Conservation (phyloP, 2,113 vertebrate species). For the Phalacrocorax pelagicus region DNA sequence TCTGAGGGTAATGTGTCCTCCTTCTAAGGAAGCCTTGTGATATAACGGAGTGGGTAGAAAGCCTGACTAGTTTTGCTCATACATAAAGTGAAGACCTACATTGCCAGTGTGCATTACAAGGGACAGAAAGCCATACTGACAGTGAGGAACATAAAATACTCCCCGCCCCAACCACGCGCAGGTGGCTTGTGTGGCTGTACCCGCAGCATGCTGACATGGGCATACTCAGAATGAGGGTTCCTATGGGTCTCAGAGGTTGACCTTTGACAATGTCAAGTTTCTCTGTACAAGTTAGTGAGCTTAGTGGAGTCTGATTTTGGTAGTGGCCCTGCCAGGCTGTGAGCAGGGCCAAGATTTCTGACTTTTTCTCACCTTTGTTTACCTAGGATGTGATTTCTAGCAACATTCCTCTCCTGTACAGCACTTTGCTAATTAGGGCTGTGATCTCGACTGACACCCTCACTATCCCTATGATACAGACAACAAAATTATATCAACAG, state of each 20-base stretch:
- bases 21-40: neutral
- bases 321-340: neutral
- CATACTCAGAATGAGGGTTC: neutral
- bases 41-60: neutral
- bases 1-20: neutral
- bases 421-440: fast-evolving
- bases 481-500: neutral
- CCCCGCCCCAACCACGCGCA: fast-evolving
- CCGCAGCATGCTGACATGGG: fast-evolving
- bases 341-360: neutral
- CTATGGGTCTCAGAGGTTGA: neutral
- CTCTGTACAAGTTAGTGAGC: neutral
- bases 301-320: neutral
- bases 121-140: neutral
- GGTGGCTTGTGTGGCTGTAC: neutral
- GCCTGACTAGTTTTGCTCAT: neutral
- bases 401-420: neutral
- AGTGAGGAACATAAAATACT: neutral
- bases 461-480: neutral
- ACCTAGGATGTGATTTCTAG: neutral
- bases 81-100: neutral
- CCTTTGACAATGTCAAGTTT: neutral
- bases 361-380: neutral
- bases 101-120: neutral
- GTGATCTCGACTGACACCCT: neutral